phyloP scores from a whole-genome alignment of 2,888 invertebrate genomes.

The Heliconius ethilla region DNA sequence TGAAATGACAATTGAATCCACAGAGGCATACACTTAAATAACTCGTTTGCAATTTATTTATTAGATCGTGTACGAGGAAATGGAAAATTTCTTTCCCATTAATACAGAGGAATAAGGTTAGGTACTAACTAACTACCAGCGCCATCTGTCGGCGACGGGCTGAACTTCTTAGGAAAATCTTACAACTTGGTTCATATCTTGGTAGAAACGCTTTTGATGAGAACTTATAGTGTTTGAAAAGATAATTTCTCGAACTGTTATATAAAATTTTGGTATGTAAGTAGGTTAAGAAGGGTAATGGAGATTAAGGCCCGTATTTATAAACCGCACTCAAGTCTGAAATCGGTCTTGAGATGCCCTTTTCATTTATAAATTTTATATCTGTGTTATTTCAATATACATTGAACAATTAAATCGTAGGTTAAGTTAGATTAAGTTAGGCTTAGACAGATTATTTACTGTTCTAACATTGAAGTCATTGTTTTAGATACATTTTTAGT shows the following conservation, averaged over 20 bases:
- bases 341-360: no score
- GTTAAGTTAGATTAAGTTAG: no score
- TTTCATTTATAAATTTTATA: no score
- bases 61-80: constrained; percentile 26
- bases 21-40: constrained; percentile 27
- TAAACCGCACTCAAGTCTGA: no score
- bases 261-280: no score
- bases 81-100: constrained; percentile 10
- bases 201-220: not conserved
- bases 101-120: not conserved
- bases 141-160: constrained; percentile 38
- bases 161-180: constrained; percentile 50
- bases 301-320: no score
- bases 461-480: no score
- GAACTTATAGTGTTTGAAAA: not conserved
- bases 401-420: no score
- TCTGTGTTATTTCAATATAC: no score
- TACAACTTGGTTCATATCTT: constrained; percentile 20
- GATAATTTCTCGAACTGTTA: not conserved
- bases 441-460: no score
- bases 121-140: constrained; percentile 14
- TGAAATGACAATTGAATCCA: constrained; percentile 17
- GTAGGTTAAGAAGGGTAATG: no score
- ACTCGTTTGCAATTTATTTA: constrained; percentile 34
- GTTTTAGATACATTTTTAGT: no score